Evolutionary conservation across 2,113 vertebrate species (phyloP).

Genomic region (Mellivora capensis): DNA sequence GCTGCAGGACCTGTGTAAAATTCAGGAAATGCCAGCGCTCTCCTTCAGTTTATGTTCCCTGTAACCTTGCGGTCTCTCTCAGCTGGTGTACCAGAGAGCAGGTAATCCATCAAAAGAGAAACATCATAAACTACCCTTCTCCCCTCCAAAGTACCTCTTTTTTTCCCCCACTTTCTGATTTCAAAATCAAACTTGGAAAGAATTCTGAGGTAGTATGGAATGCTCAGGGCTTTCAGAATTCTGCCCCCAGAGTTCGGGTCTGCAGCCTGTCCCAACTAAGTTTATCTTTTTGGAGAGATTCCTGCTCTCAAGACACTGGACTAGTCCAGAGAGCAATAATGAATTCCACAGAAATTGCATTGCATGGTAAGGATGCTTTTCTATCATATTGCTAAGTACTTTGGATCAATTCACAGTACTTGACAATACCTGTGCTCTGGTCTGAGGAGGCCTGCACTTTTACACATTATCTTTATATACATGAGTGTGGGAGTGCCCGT

Average conservation of each 20-base stretch:
- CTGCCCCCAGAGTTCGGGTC: background rate
- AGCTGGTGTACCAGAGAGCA: conserved; percentile 23
- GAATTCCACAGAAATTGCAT: background rate
- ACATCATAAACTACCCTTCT: conserved; percentile 30
- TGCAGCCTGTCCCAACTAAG: too few relatives aligned
- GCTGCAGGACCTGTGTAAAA: background rate
- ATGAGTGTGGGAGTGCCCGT: background rate
- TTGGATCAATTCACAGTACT: background rate
- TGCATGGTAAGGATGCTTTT: background rate
- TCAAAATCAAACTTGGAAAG: conserved; percentile 28
- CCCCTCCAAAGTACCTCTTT: conserved; percentile 15
- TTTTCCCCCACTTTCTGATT: background rate
- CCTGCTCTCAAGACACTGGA: background rate
- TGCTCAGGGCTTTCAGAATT: background rate
- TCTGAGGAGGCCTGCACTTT: background rate
- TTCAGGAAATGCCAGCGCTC: conserved; percentile 28
- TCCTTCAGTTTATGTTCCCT: conserved; percentile 56
- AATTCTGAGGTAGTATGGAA: background rate
- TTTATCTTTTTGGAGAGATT: background rate
- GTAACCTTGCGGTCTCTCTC: conserved; percentile 53
- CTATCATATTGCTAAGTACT: background rate
- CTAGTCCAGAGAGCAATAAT: background rate
- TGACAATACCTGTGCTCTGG: background rate
- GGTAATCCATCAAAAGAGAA: conserved; percentile 60
- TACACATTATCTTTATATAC: background rate